Conservation (phyloP, 2,113 vertebrate genomes). For the Lophura nycthemera region DNA sequence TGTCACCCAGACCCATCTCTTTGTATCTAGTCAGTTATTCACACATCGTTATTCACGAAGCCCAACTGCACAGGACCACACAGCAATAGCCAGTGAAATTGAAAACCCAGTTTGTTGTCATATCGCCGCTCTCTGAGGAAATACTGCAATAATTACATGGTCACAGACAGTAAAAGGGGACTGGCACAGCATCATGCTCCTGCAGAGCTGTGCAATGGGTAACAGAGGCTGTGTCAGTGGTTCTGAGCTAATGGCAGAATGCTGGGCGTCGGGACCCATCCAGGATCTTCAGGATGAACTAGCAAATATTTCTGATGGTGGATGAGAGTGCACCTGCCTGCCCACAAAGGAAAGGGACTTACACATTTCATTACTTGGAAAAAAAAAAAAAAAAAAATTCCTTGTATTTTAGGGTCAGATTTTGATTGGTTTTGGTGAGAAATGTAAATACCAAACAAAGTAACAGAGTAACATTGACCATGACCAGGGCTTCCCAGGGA, state of each 20-base stretch:
- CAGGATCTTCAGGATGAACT: neutral
- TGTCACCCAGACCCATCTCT: neutral
- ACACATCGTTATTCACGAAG: neutral
- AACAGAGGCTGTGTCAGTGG: rapidly evolving
- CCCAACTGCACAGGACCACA: neutral
- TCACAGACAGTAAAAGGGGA: neutral
- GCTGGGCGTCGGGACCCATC: rapidly evolving
- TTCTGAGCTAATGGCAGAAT: neutral
- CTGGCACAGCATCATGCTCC: neutral
- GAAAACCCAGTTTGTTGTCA: neutral
- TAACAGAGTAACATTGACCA: neutral
- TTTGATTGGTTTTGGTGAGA: neutral
- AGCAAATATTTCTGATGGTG: neutral
- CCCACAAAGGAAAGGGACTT: neutral
- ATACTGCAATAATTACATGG: neutral
- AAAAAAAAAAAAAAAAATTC: too few species aligned
- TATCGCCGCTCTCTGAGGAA: neutral
- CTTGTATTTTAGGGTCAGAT: neutral
- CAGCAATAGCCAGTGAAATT: neutral
- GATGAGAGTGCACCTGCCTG: neutral
- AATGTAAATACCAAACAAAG: neutral
- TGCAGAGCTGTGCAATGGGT: neutral
- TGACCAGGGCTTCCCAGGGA: neutral
- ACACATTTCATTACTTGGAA: neutral
- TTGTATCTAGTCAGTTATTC: neutral